phyloP scores from a whole-genome alignment of 2,888 invertebrate species.

The Mimumesa dahlbomi region DNA sequence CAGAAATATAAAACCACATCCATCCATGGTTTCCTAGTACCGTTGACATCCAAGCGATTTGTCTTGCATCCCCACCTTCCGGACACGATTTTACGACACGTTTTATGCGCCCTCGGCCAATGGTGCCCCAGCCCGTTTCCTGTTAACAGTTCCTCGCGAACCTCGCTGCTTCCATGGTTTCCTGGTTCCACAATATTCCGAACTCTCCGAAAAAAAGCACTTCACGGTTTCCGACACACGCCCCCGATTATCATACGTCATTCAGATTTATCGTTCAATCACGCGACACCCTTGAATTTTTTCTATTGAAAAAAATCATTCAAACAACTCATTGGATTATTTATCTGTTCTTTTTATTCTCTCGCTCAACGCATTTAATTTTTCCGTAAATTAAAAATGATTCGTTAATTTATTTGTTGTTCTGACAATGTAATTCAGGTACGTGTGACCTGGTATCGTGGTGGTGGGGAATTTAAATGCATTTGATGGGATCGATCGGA shows the following conservation, averaged over 20 bases:
- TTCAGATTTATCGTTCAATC: too few relatives aligned
- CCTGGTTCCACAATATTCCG: constrained; percentile 71
- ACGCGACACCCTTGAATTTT: too few relatives aligned
- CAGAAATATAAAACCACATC: constrained; percentile 30
- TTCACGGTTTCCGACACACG: not conserved
- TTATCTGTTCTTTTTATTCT: too few relatives aligned
- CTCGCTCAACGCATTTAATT: too few relatives aligned
- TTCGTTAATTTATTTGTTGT: too few relatives aligned
- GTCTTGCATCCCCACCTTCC: constrained; percentile 66
- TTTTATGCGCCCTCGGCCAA: constrained; percentile 66
- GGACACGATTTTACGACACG: constrained; percentile 65
- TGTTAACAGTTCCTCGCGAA: constrained; percentile 37
- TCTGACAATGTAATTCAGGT: too few relatives aligned
- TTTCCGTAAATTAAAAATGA: too few relatives aligned
- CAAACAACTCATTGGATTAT: too few relatives aligned
- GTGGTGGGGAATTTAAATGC: too few relatives aligned
- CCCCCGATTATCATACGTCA: constrained; percentile 5
- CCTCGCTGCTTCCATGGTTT: constrained; percentile 66
- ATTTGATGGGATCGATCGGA: too few relatives aligned
- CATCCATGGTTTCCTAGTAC: constrained; percentile 67
- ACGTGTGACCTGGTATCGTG: too few relatives aligned
- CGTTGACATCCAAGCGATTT: constrained; percentile 73
- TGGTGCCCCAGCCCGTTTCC: constrained; percentile 43
- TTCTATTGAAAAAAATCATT: too few relatives aligned
- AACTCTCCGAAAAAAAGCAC: constrained; percentile 64